Conservation (phyloP, 2,797 vertebrate species). For the Anas bahamensis region DNA sequence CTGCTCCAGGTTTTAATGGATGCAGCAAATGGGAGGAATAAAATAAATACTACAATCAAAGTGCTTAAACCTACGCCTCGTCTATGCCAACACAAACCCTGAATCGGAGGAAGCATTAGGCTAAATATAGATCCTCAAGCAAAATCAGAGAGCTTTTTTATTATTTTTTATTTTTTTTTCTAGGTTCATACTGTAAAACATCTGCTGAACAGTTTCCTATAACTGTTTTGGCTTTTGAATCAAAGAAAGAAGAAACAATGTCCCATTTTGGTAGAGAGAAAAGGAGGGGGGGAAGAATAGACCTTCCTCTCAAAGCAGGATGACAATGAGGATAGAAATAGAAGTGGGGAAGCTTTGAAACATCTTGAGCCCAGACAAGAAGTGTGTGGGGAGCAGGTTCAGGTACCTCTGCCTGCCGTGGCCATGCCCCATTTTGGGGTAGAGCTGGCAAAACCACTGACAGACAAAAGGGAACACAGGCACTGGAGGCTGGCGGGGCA, state of each 20-base stretch:
- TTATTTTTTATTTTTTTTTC: conserved; percentile 56
- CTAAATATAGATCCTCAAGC: conserved; percentile 82
- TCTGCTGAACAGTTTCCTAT: conserved; percentile 88
- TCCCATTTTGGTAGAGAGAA: conserved; percentile 75
- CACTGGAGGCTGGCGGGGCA: neutral
- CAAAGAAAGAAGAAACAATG: conserved; percentile 85
- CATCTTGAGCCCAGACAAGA: conserved; percentile 70
- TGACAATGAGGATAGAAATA: conserved; percentile 81
- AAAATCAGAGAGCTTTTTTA: conserved; percentile 61
- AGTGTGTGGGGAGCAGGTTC: conserved; percentile 30
- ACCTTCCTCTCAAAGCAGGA: conserved; percentile 79
- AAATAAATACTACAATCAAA: conserved; percentile 62
- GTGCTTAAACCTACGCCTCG: conserved; percentile 53
- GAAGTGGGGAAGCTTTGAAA: conserved; percentile 63
- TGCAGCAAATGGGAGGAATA: conserved; percentile 45
- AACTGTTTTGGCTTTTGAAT: conserved; percentile 86
- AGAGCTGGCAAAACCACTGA: neutral
- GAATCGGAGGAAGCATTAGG: conserved; percentile 81
- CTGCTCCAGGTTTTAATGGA: conserved; percentile 12
- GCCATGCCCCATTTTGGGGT: neutral
- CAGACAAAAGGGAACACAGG: neutral
- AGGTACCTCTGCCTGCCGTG: conserved; percentile 55
- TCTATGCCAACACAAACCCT: conserved; percentile 76
- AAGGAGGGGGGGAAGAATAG: conserved; percentile 65
- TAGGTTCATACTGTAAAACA: conserved; percentile 81